Base-by-base conservation (phyloP, 2,113 vertebrate genomes). In the Aptenodytes patagonicus region DNA sequence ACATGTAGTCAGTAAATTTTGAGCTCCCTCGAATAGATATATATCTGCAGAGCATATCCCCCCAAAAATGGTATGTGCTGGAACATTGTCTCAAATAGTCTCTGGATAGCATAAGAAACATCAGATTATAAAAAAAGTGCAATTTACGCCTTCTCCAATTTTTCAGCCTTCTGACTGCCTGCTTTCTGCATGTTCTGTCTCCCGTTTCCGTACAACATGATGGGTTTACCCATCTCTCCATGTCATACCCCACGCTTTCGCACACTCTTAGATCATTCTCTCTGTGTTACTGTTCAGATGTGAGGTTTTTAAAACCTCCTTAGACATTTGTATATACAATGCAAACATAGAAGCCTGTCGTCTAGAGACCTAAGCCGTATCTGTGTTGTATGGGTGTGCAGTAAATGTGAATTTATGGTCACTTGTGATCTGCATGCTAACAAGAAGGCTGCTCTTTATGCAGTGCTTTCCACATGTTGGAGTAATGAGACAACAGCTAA, bases 231-330 rank as follows among this genome's bases (percentile, higher is more conserved):
- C 3, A 2, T 38, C 44, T 89, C 21, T 81, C 28, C 25, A 0
- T 44, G 42, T 47, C 42, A 6, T 38, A n/a, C n/a, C n/a, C 13
- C 6, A 8, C 0, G 0, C n/a, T 21, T 91, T 38, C 3, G 2
- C 57, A 47, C 4, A 3, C 5, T 24, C 11, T 44, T 44, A 17
- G 12, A 8, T 77, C 0, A 0, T 71, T 85, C 9, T 79, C 2
- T 65, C 25, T 70, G 16, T 0, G 0, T 69, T 69, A 16, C 26
- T 42, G 11, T 82, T 32, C 47, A 55, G 42, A 21, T 32, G 11
- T n/a, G 29, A 79, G 29, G 34, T 24, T 83, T 93, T 61, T 46
- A 77, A 93, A 87, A 57, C 6, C 25, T 91, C 9, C 11, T 64
- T 65, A 42, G 21, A 20, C 9, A 17, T 70, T 17, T 79, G 9